Evolutionary conservation across 2,113 vertebrate genomes (phyloP).

Genomic region (Neopipo cinnamomea): DNA sequence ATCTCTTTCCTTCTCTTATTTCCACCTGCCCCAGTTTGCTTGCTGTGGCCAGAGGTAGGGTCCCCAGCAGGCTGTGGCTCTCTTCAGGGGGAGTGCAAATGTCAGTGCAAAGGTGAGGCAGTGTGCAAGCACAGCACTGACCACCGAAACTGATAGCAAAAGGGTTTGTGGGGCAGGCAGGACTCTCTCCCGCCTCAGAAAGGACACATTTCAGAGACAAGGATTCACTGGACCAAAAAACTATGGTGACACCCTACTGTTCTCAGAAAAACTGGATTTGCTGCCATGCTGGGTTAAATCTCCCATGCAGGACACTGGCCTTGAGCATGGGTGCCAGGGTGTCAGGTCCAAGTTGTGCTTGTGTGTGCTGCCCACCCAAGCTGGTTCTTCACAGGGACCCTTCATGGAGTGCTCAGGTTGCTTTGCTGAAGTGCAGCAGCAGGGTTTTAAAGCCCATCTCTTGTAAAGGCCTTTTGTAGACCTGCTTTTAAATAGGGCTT

Average conservation of each 20-base stretch:
- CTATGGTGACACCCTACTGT: background rate
- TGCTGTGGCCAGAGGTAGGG: background rate
- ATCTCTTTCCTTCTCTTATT: background rate
- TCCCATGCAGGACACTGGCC: fast-evolving
- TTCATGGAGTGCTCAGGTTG: background rate
- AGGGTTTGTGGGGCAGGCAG: background rate
- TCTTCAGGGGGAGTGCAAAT: background rate
- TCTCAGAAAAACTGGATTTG: background rate
- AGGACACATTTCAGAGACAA: background rate
- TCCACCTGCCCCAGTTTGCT: background rate
- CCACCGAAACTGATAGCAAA: background rate
- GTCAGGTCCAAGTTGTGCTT: background rate
- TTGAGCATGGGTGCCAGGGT: background rate
- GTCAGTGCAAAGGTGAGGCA: background rate
- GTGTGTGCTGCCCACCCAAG: background rate
- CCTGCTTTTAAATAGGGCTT: background rate
- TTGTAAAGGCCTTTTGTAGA: background rate
- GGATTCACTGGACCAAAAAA: background rate
- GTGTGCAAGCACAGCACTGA: fast-evolving
- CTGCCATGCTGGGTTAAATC: background rate
- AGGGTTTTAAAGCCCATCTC: background rate
- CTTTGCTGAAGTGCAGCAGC: background rate
- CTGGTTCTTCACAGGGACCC: background rate
- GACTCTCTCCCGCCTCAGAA: background rate
- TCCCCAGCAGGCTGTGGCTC: background rate